Evolutionary conservation across 2,797 vertebrate species (phyloP).

Genomic region (Prunella strophiata): DNA sequence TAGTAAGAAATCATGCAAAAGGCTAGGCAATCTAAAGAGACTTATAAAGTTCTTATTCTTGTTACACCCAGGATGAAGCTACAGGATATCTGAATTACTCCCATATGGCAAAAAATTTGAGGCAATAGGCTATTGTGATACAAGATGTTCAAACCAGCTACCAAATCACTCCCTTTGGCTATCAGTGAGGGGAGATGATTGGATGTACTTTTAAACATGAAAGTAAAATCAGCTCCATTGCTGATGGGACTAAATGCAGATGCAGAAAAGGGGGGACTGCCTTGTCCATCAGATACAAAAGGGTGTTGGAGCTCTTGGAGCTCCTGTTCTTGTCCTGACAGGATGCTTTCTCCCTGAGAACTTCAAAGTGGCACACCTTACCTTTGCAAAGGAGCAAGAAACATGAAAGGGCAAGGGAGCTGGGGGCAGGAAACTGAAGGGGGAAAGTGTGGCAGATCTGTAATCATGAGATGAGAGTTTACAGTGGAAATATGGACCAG

Average conservation of each 20-base stretch:
- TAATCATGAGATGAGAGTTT: conserved; percentile 9
- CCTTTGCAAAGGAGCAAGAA: conserved; percentile 11
- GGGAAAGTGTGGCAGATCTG: not conserved
- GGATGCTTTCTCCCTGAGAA: not conserved
- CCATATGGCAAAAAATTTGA: not conserved
- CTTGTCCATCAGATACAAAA: not conserved
- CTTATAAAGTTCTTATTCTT: not conserved
- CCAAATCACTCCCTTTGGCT: not conserved
- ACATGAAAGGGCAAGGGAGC: not conserved
- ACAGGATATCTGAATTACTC: not conserved
- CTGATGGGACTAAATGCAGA: not conserved
- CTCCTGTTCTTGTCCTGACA: not conserved
- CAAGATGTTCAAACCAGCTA: not conserved
- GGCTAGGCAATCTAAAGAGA: not conserved
- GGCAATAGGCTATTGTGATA: not conserved
- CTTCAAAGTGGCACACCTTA: conserved; percentile 16
- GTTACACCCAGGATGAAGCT: not conserved
- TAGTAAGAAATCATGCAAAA: not conserved
- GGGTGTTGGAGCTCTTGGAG: not conserved
- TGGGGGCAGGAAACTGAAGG: not conserved
- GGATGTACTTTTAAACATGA: not conserved
- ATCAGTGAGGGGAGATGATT: not conserved
- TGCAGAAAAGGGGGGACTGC: not conserved
- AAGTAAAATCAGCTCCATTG: not conserved
- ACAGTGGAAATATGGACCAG: not conserved